Percentiles rank a stretch among this genome's conserved stretches.
These are phyloP conservation scores for Amphiura filiformis DNA, from an alignment of 35 echinoderm and acorn worm species.

Conservation along the genomic window DNA sequence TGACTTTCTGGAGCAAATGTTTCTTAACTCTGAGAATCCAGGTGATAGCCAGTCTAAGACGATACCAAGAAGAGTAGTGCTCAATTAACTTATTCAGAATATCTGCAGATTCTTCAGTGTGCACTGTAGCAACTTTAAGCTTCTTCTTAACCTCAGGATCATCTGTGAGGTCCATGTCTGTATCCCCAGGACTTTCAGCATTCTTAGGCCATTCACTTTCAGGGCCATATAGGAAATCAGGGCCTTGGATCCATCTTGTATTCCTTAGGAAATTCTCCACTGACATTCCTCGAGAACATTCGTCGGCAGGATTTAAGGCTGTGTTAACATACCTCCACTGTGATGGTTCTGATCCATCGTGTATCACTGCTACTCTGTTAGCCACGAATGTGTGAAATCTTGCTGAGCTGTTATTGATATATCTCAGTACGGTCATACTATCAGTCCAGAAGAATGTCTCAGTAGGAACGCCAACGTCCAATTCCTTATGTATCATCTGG, in stretches of 20 bases:
- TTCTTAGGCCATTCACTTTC: no score
- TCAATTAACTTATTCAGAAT: neutral
- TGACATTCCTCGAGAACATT: conserved; percentile 35
- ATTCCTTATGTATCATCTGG: conserved; percentile 14
- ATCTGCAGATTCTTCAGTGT: neutral
- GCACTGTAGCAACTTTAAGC: neutral
- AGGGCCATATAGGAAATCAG: conserved; percentile 17
- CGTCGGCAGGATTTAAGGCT: conserved; percentile 32
- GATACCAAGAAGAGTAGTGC: conserved; percentile 10
- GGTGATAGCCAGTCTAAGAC: conserved; percentile 13
- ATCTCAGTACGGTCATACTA: conserved; percentile 57
- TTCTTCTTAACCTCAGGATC: conserved; percentile 34
- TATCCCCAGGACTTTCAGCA: neutral
- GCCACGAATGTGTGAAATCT: conserved; percentile 64
- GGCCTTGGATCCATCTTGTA: conserved; percentile 33
- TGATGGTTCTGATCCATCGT: neutral
- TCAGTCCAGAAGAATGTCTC: conserved; percentile 56
- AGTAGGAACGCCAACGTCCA: neutral
- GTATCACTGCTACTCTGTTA: conserved; percentile 53
- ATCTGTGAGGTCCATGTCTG: neutral
- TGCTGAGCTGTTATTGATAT: conserved; percentile 37
- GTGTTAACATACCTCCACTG: conserved; percentile 53
- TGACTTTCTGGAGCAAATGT: neutral
- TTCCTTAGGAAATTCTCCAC: conserved; percentile 16
- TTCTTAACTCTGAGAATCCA: conserved; percentile 4